Evolutionary conservation across 2,888 invertebrate species (phyloP).

Genomic region (Melanophora roralis): DNA sequence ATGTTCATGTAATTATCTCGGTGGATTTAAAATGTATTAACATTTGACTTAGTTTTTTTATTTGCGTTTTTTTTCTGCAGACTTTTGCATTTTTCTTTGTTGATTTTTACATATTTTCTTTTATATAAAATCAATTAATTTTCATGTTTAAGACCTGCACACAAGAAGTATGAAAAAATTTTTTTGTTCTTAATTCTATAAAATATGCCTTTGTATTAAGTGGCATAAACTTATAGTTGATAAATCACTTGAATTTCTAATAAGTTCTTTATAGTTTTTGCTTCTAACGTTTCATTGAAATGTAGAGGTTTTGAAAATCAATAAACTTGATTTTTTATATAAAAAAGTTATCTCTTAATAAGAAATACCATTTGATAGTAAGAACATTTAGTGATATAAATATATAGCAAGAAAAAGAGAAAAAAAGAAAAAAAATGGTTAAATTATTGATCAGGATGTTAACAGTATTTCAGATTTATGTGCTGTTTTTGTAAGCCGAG

Average conservation of each 20-base stretch:
- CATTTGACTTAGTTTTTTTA: slow-evolving; percentile 47
- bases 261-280: not conserved
- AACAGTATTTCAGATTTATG: no score
- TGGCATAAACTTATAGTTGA: slow-evolving; percentile 19
- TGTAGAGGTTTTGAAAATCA: slow-evolving; percentile 22
- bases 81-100: slow-evolving; percentile 3
- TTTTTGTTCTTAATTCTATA: slow-evolving; percentile 2
- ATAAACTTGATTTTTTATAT: no score
- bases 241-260: slow-evolving; percentile 21
- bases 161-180: not conserved
- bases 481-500: no score
- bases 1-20: slow-evolving; percentile 55
- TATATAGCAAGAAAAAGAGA: not conserved
- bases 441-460: no score
- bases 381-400: not conserved
- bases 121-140: slow-evolving; percentile 35
- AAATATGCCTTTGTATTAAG: not conserved
- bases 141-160: not conserved
- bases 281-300: slow-evolving; percentile 1
- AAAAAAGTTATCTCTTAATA: slow-evolving; percentile 14
- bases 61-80: slow-evolving; percentile 2
- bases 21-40: slow-evolving; percentile 52
- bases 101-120: not conserved
- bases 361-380: not conserved
- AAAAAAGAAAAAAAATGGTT: not conserved